These are phyloP conservation scores for Drosophila pseudotalamancana DNA, from an alignment of 2,888 invertebrate species.

Conservation along the genomic window DNA sequence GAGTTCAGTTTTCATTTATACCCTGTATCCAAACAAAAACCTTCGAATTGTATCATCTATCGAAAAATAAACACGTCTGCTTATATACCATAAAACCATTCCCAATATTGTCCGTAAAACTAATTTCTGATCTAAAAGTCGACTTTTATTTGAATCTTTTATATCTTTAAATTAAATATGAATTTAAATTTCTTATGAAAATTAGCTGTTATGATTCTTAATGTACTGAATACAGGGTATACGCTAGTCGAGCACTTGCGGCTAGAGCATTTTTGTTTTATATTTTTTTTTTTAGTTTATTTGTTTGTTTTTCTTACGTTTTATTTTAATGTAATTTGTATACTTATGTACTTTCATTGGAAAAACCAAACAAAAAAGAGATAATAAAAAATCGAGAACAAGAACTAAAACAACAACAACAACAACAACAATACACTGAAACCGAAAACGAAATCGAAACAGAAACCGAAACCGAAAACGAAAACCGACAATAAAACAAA, in stretches of 20 bases:
- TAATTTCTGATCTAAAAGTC: too few relatives aligned
- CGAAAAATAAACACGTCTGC: neutral
- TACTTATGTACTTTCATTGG: slow-evolving; percentile 39
- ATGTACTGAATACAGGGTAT: slow-evolving; percentile 10
- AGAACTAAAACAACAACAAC: slow-evolving; percentile 12
- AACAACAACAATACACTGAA: slow-evolving; percentile 29
- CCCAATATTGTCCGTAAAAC: too few relatives aligned
- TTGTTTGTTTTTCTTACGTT: slow-evolving; percentile 13
- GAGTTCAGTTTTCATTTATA: slow-evolving; percentile 24
- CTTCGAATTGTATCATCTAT: neutral
- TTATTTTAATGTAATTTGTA: slow-evolving; percentile 43
- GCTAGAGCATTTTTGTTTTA: slow-evolving; percentile 28
- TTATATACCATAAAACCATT: too few relatives aligned
- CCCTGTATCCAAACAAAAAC: slow-evolving; percentile 10
- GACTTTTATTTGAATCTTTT: too few relatives aligned
- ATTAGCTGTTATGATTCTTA: neutral
- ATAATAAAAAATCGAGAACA: neutral
- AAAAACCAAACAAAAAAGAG: slow-evolving; percentile 24
- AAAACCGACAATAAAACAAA: slow-evolving; percentile 58
- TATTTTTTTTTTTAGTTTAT: slow-evolving; percentile 4
- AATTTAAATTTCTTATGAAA: too few relatives aligned
- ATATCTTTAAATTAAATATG: too few relatives aligned
- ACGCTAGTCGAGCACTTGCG: slow-evolving; percentile 12
- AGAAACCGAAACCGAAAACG: slow-evolving; percentile 23
- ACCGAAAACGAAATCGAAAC: slow-evolving; percentile 28